Base-by-base conservation (phyloP, 2,888 invertebrate species). In the Acheta domesticus region DNA sequence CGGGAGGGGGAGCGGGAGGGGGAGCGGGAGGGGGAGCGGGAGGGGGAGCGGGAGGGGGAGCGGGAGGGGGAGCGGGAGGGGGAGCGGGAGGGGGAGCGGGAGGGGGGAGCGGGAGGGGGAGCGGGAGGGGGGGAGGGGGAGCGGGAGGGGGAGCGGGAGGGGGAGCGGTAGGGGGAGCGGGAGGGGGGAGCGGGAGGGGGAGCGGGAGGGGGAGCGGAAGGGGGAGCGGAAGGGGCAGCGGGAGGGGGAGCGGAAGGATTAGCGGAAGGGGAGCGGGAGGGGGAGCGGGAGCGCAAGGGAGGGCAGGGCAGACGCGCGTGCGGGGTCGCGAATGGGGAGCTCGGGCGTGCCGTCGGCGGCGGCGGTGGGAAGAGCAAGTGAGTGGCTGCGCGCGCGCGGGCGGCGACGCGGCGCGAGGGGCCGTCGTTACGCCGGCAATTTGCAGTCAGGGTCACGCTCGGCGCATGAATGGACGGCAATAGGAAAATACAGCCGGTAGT, bases 391-490 rank as follows among this genome's bases (percentile, higher is more conserved):
- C 62, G 62, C 8, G 62, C 14, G n/a, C 8, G 62, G n/a, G 36
- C 16, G 62, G 14, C 16, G 8, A 2, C 11, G 62, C 16, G 62
- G 62, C 14, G 62, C 14, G 62, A 4, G 62, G 62, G 62, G n/a
- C 62, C 62, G 62, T 62, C 62, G 62, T 62, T 62, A 62, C 62
- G 62, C 16, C 62, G 16, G 62, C 62, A 62, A 62, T 62, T 62
- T 62, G 62, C 62, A 62, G 62, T 62, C 62, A 62, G 62, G 62
- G 62, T n/a, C 62, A 62, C 62, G 62, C 62, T 14, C 62, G 16
- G 62, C n/a, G 62, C 62, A 62, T 62, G 62, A 62, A 62, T 62
- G 62, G 62, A 62, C 62, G 62, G 62, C 62, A 62, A 62, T 62
- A 62, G 62, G 62, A 62, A 62, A 62, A 62, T 62, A 62, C 62